These are phyloP conservation scores for Alcedo atthis DNA, from an alignment of 2,797 vertebrate species.

Conservation along the genomic window DNA sequence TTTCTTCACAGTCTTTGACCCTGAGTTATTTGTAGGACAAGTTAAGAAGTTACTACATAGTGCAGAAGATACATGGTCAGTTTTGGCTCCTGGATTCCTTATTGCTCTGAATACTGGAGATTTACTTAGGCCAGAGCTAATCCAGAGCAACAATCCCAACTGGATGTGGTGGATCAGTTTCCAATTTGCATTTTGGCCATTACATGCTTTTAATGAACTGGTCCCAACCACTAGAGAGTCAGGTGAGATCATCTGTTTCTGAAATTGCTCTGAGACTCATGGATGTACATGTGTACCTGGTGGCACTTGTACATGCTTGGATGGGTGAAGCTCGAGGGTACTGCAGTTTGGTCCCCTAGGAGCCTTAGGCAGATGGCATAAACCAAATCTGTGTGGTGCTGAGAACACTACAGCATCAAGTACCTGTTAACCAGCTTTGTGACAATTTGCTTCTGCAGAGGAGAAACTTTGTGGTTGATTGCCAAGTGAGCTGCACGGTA, in stretches of 20 bases:
- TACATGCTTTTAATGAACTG: neutral
- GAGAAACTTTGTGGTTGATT: neutral
- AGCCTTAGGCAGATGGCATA: neutral
- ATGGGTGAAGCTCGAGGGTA: neutral
- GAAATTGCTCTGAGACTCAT: neutral
- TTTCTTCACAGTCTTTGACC: neutral
- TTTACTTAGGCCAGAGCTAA: neutral
- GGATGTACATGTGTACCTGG: fast-evolving
- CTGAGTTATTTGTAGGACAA: neutral
- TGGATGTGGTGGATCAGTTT: neutral
- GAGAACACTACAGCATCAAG: neutral
- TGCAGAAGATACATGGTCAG: neutral
- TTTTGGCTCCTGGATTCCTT: neutral
- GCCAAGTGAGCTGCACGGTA: neutral
- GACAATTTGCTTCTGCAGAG: neutral
- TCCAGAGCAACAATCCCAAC: neutral
- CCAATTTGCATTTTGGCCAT: fast-evolving
- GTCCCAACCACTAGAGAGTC: neutral
- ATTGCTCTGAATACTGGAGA: neutral
- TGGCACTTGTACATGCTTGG: neutral
- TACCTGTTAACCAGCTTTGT: neutral
- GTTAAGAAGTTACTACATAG: neutral
- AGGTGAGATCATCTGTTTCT: neutral
- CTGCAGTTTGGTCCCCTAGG: neutral
- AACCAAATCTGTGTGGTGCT: neutral